Conservation (phyloP, 2,113 vertebrate species). For the Microtus ochrogaster region DNA sequence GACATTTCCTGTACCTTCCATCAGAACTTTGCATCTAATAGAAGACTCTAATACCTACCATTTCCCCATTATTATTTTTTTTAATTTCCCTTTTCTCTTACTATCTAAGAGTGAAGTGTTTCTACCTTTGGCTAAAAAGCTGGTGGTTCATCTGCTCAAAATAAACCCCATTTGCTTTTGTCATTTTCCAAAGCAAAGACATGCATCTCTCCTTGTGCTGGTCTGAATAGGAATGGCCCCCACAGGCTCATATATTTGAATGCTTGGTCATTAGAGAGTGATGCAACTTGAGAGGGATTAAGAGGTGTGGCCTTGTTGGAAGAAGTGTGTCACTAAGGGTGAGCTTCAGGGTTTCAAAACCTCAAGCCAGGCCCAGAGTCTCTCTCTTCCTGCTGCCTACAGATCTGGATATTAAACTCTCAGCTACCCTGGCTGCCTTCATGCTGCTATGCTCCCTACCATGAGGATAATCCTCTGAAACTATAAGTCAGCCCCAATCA, state of each 20-base stretch:
- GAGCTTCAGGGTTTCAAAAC: background rate
- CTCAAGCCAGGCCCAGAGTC: background rate
- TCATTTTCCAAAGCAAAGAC: background rate
- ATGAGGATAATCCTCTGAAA: background rate
- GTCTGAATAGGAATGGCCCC: background rate
- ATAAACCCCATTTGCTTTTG: background rate
- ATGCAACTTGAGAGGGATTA: background rate
- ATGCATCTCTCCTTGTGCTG: background rate
- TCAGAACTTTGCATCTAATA: background rate
- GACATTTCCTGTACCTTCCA: background rate
- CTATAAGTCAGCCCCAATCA: background rate
- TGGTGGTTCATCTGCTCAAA: background rate
- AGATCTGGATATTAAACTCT: background rate
- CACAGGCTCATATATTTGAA: background rate
- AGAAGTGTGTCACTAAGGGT: background rate
- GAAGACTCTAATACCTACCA: background rate
- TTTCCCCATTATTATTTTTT: background rate
- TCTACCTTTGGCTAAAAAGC: background rate
- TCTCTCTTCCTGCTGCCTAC: background rate
- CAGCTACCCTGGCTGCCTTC: background rate
- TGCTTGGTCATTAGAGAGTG: background rate
- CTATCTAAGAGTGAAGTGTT: background rate
- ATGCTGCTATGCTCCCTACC: background rate
- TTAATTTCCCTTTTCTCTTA: background rate
- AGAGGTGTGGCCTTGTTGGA: background rate